phyloP scores from a whole-genome alignment of 1,140 invertebrate genomes.

The Sipha flava region DNA sequence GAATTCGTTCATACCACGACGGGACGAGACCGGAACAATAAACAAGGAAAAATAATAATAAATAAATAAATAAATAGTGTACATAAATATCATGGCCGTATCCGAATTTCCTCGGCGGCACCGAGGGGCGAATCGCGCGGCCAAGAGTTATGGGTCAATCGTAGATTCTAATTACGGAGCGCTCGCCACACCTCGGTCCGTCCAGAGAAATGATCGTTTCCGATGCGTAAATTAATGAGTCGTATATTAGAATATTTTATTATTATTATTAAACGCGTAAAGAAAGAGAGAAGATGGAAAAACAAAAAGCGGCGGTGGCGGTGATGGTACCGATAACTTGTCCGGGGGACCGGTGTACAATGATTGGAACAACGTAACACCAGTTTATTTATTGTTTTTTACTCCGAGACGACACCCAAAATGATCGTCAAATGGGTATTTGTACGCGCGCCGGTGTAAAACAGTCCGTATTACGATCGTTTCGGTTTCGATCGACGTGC shows the following conservation, averaged over 20 bases:
- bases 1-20: background rate
- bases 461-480: no score
- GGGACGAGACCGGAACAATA: background rate
- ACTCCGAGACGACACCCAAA: slow-evolving; percentile 9
- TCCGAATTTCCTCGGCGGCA: background rate
- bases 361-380: slow-evolving; percentile 24
- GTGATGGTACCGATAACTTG: no score
- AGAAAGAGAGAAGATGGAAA: background rate
- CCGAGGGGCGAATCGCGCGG: background rate
- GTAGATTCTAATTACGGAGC: slow-evolving; percentile 3
- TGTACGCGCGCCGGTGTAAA: background rate
- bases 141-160: slow-evolving; percentile 11
- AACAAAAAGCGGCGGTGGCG: background rate
- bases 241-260: slow-evolving; percentile 1
- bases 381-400: slow-evolving; percentile 31
- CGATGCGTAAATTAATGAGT: slow-evolving; percentile 25
- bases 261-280: no score
- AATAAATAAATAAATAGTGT: no score
- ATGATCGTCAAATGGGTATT: background rate
- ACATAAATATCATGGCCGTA: background rate
- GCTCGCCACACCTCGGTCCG: background rate
- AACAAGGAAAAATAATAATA: background rate
- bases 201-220: background rate
- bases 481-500: no score
- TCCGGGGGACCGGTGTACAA: no score